Conservation (phyloP, 2,797 vertebrate species). For the Stomatorhinus walkeri region DNA sequence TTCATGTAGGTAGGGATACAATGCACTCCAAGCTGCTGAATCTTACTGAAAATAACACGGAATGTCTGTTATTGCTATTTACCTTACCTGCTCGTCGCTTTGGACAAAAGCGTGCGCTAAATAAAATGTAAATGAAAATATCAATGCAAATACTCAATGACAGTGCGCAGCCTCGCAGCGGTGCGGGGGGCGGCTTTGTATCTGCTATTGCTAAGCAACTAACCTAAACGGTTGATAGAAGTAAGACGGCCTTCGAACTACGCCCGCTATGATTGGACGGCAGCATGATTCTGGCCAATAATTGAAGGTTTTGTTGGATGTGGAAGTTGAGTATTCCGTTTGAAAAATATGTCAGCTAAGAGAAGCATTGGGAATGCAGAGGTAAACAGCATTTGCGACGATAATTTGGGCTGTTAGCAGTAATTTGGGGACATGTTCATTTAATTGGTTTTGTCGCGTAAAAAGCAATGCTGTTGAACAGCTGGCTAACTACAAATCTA, state of each 20-base stretch:
- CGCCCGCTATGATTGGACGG: not conserved
- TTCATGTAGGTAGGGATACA: not conserved
- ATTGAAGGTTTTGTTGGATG: not conserved
- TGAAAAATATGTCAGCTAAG: constrained; percentile 24
- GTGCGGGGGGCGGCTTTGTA: not conserved
- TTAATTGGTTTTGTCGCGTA: not conserved
- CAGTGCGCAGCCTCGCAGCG: not conserved
- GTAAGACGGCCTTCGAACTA: not conserved
- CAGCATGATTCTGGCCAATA: not conserved
- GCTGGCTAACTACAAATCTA: not conserved
- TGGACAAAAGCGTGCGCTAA: not conserved
- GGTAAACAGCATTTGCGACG: constrained; percentile 3
- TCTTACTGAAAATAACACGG: not conserved
- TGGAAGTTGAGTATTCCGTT: not conserved
- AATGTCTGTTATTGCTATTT: not conserved
- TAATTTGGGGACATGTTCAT: not conserved
- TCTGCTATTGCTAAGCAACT: constrained; percentile 16
- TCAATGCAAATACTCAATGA: not conserved
- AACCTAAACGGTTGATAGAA: not conserved
- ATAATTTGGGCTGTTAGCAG: not conserved
- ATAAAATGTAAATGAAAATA: not conserved
- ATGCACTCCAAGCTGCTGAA: not conserved
- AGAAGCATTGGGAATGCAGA: constrained; percentile 18
- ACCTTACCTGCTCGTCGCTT: not conserved
- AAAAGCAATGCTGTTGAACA: not conserved